Conservation (phyloP, 2,113 vertebrate genomes). For the Ornithorhynchus anatinus region DNA sequence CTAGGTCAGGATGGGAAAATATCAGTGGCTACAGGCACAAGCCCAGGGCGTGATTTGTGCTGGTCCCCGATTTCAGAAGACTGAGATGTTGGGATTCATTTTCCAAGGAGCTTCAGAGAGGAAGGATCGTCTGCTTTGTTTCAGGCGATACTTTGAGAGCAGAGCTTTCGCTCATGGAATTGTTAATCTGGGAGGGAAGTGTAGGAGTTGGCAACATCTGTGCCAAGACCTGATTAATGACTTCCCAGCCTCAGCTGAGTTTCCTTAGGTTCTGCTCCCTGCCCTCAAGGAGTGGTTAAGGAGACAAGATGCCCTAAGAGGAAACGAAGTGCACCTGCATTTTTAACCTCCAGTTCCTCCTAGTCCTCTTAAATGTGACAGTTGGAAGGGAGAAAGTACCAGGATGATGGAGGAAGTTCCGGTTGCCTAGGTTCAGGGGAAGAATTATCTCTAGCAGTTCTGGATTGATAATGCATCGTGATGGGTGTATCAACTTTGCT, state of each 20-base stretch:
- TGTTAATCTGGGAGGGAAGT: conserved; percentile 48
- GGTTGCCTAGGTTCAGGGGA: too few species aligned
- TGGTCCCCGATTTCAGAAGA: conserved; percentile 28
- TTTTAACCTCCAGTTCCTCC: not conserved
- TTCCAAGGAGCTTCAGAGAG: conserved; percentile 25
- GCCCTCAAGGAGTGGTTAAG: not conserved
- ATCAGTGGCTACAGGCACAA: conserved; percentile 13
- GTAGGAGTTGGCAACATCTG: conserved; percentile 56
- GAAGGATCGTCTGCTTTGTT: conserved; percentile 28
- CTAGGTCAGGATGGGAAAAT: conserved; percentile 13
- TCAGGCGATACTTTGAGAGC: conserved; percentile 2
- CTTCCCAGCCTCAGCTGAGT: conserved; percentile 44
- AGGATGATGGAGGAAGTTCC: too few species aligned
- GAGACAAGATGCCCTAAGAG: not conserved
- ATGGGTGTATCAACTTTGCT: too few species aligned
- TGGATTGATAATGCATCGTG: too few species aligned
- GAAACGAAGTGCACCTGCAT: conserved; percentile 15
- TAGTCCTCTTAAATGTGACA: too few species aligned
- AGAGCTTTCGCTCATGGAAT: conserved; percentile 55
- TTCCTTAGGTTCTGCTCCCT: conserved; percentile 6
- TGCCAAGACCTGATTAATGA: conserved; percentile 36
- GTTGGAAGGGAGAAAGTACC: too few species aligned
- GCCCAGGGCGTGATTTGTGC: not conserved
- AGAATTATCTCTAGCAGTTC: too few species aligned
- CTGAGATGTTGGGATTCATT: not conserved